Conservation (phyloP, 1,140 invertebrate species). For the Drosophila virilis region DNA sequence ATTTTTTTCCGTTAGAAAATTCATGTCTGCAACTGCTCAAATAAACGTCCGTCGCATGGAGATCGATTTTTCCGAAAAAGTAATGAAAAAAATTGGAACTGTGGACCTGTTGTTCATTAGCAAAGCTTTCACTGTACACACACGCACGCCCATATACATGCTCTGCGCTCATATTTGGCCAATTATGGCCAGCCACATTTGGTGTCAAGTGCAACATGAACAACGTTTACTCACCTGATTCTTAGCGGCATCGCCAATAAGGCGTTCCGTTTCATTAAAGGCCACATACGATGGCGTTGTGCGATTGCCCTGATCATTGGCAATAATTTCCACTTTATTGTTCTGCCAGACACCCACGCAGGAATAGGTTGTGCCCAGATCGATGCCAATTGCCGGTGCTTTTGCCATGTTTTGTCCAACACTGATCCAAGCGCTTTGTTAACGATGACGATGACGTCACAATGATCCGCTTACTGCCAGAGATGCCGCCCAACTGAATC, state of each 20-base stretch:
- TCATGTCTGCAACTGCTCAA: too few relatives aligned
- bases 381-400: constrained; percentile 90
- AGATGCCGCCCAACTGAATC: constrained; percentile 17
- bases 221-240: constrained; percentile 71
- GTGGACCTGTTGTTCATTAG: neutral
- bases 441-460: neutral
- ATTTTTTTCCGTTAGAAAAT: too few relatives aligned
- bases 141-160: too few relatives aligned
- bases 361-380: constrained; percentile 92
- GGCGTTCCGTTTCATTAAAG: constrained; percentile 91
- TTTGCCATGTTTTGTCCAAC: constrained; percentile 65
- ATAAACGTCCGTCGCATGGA: too few relatives aligned
- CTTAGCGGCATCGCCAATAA: constrained; percentile 85
- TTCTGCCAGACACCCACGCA: constrained; percentile 93
- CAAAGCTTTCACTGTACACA: neutral
- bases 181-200: constrained; percentile 13
- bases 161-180: constrained; percentile 32
- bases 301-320: constrained; percentile 97
- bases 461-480: constrained; percentile 7
- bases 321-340: constrained; percentile 96
- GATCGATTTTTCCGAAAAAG: too few relatives aligned
- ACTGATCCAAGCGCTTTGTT: neutral
- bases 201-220: neutral
- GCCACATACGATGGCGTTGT: constrained; percentile 97
- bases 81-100: too few relatives aligned